Conservation (phyloP, 2,888 invertebrate species). For the Aphidius colemani region DNA sequence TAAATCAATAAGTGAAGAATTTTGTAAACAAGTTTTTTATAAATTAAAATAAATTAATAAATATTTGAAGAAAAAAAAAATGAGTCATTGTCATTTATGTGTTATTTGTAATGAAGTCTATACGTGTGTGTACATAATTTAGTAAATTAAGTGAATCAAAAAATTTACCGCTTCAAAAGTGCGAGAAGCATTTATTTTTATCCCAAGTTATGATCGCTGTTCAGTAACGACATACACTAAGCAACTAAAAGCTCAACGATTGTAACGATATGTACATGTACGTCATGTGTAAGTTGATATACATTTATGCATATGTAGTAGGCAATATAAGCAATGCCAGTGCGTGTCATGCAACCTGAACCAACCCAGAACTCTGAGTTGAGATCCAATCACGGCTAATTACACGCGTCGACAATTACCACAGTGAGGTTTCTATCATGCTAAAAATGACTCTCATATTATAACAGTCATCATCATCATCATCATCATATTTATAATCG, state of each 20-base stretch:
- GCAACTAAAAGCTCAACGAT: background rate
- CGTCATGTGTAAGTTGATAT: background rate
- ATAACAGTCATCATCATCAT: background rate
- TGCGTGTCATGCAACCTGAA: no score
- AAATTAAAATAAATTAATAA: constrained; percentile 2
- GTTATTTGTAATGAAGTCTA: background rate
- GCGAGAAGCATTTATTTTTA: constrained; percentile 25
- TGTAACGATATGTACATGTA: background rate
- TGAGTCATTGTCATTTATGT: constrained; percentile 11
- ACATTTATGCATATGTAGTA: background rate
- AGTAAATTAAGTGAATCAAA: no score
- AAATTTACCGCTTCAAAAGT: background rate
- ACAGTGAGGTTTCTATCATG: constrained; percentile 12
- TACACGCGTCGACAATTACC: constrained; percentile 27
- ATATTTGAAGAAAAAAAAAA: background rate
- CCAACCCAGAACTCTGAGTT: background rate
- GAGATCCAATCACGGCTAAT: constrained; percentile 25
- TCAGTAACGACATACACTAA: constrained; percentile 15
- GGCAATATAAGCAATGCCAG: constrained; percentile 7
- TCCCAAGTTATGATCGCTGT: constrained; percentile 15
- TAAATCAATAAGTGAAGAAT: no score
- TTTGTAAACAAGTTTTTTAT: no score
- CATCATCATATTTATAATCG: constrained; percentile 15
- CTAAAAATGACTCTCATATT: background rate
- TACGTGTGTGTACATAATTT: no score